These are phyloP conservation scores for Euura saliciscinereae DNA, from an alignment of 1,140 invertebrate species.

Conservation along the genomic window DNA sequence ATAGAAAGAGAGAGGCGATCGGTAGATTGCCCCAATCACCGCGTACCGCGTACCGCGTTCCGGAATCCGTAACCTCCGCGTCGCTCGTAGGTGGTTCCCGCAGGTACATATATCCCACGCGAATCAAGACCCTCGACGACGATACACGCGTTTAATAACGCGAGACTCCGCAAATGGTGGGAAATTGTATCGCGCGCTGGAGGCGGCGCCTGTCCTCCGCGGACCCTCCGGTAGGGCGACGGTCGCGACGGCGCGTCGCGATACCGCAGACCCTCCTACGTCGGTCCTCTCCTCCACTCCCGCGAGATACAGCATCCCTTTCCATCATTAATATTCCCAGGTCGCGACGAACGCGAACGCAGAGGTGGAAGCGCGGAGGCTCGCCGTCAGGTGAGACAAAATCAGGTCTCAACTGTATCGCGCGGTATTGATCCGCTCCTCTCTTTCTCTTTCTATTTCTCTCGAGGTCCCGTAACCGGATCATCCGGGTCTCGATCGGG, in stretches of 20 bases:
- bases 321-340: background rate
- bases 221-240: background rate
- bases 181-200: slow-evolving; percentile 19
- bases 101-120: background rate
- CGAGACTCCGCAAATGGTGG: background rate
- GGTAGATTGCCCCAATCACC: too few species aligned
- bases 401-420: too few species aligned
- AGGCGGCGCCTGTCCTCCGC: slow-evolving; percentile 14
- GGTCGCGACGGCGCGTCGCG: slow-evolving; percentile 17
- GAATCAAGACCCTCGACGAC: background rate
- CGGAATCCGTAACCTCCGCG: too few species aligned
- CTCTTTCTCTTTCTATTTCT: too few species aligned
- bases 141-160: background rate
- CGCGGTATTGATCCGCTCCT: too few species aligned
- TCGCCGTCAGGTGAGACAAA: background rate
- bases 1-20: too few species aligned
- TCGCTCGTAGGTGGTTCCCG: background rate
- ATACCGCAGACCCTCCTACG: slow-evolving; percentile 1
- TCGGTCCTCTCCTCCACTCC: slow-evolving; percentile 11
- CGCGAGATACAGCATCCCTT: slow-evolving; percentile 12
- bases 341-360: background rate
- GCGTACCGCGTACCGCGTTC: too few species aligned
- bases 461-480: too few species aligned
- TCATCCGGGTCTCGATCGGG: too few species aligned
- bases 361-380: too few species aligned